Base-by-base conservation (phyloP, 2,888 invertebrate species). In the Hemicrepidius hirtus region DNA sequence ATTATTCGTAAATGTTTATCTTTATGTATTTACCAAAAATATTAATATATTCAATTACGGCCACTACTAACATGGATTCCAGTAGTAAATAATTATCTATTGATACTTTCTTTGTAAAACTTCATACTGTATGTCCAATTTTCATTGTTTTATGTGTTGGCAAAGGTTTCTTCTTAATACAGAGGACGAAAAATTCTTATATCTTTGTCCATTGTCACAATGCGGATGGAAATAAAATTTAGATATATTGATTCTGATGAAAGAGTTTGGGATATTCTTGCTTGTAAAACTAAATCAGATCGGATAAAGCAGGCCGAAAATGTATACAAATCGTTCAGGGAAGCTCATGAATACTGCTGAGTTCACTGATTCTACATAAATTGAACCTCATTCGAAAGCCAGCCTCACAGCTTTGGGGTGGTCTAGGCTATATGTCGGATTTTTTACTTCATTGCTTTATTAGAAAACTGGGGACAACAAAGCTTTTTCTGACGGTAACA, bases 321-420 rank as follows among this genome's bases (percentile, higher is more conserved):
- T 64, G 63, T 69, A 69, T 69, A 69, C 69, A 69, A 69, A 69
- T 69, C 63, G 69, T 50, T 69, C 40, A 53, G 44, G 69, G 62
- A 69, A 53, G n/a, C 69, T 69, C 69, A 69, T 69, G 69, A 69
- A 69, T 69, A 69, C 62, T 41, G 35, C 49, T 40, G 67, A 67
- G 49, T 53, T 64, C 63, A 63, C 63, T 53, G 55, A 69, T 63
- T 69, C 63, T 28, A 53, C 40, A 69, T 69, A 69, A 69, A 69
- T 69, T 69, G 50, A 44, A 63, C 40, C 60, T 69, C 37, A 44
- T 64, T 64, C 18, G 18, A 59, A 67, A 67, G 37, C 44, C 44
- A 32, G 28, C 41, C 21, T 41, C 21, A n/a, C n/a, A 41, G 32
- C 32, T 32, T 32, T 32, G 32, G 32, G 32, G 32, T 32, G 32